Evolutionary conservation across 1,140 invertebrate species (phyloP).

Genomic region (Calosoma granatense): DNA sequence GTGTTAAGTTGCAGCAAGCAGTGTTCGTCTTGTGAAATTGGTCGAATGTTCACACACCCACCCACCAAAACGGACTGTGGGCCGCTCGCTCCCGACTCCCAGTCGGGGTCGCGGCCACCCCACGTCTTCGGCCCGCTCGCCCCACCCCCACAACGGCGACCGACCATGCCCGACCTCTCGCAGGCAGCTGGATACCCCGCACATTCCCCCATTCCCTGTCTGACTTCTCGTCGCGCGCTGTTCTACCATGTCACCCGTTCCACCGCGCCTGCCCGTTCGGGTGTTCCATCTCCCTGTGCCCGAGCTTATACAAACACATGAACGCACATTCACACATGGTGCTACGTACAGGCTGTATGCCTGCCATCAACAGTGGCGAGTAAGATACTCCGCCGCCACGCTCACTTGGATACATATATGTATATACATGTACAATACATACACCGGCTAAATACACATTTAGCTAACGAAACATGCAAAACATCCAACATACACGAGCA

Average conservation of each 20-base stretch:
- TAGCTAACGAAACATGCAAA: too few relatives aligned
- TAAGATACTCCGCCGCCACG: too few relatives aligned
- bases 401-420: background rate
- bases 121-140: slow-evolving; percentile 12
- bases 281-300: too few relatives aligned
- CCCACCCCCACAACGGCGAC: slow-evolving; percentile 8
- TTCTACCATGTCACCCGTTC: slow-evolving; percentile 3
- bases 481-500: too few relatives aligned
- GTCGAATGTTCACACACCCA: slow-evolving; percentile 11
- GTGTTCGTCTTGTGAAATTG: background rate
- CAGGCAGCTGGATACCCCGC: background rate
- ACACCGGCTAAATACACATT: background rate
- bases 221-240: background rate
- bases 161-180: background rate
- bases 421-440: background rate
- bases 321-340: too few relatives aligned
- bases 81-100: slow-evolving; percentile 9
- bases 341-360: too few relatives aligned
- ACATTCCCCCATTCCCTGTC: background rate
- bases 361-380: too few relatives aligned
- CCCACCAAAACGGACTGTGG: slow-evolving; percentile 16
- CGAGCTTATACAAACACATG: too few relatives aligned
- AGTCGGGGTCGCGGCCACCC: slow-evolving; percentile 12
- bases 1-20: background rate
- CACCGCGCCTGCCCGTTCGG: background rate